Conservation (phyloP, 2,113 vertebrate genomes). For the Anolis carolinensis region DNA sequence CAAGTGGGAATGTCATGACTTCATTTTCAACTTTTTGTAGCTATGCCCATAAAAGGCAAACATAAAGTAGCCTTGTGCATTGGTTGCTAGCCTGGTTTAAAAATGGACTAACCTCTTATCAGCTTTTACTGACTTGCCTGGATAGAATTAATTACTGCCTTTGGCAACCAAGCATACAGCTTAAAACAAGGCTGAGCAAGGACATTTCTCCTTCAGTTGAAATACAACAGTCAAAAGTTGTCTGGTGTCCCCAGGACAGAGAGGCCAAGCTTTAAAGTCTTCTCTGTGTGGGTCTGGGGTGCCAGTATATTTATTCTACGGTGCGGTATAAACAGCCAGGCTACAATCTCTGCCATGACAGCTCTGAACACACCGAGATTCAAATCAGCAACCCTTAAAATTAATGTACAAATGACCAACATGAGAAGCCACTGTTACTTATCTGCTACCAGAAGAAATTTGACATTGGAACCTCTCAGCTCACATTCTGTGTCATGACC, state of each 20-base stretch:
- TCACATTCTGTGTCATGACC: background rate
- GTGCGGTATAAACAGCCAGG: conserved; percentile 41
- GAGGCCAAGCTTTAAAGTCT: background rate
- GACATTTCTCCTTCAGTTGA: background rate
- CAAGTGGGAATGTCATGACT: background rate
- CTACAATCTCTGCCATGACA: background rate
- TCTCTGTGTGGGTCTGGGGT: background rate
- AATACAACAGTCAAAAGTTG: background rate
- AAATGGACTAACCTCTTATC: background rate
- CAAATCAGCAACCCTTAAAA: background rate
- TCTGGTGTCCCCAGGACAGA: background rate
- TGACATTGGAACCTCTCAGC: background rate
- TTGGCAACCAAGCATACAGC: background rate
- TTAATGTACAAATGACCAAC: conserved; percentile 24
- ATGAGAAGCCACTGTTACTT: conserved; percentile 7
- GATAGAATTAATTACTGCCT: background rate
- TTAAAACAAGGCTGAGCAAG: background rate
- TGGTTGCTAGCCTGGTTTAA: too few relatives aligned
- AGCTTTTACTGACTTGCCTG: background rate
- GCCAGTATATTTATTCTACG: conserved; percentile 13
- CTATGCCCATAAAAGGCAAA: background rate
- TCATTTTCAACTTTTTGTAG: background rate
- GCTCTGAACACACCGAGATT: conserved; percentile 34
- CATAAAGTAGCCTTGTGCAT: background rate
- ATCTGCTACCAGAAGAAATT: background rate